A percentile compares a stretch with the other conserved stretches of the same genome.
Conservation (phyloP, 1,140 invertebrate species). For the Caenorhabditis elegans region DNA sequence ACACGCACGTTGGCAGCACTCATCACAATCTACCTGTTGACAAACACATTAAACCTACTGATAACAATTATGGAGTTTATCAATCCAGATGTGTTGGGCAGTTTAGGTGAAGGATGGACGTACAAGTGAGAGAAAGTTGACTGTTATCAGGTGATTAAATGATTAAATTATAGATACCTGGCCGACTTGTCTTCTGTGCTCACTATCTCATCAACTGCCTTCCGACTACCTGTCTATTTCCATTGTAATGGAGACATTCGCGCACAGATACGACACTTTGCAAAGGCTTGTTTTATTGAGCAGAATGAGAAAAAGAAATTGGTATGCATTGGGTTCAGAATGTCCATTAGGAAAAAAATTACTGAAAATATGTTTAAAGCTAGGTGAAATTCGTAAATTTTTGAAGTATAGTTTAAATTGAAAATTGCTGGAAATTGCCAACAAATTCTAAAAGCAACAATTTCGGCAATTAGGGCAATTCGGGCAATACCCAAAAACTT, state of each 20-base stretch:
- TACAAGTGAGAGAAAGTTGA: not conserved
- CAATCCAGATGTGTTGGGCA: not conserved
- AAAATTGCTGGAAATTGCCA: no score
- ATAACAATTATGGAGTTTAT: slow-evolving; percentile 42
- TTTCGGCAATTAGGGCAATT: no score
- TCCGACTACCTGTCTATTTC: slow-evolving; percentile 29
- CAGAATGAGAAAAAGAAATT: slow-evolving; percentile 26
- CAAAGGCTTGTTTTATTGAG: not conserved
- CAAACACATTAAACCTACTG: slow-evolving; percentile 36
- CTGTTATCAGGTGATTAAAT: not conserved
- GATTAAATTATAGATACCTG: slow-evolving; percentile 31
- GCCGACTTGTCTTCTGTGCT: slow-evolving; percentile 37
- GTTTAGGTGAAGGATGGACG: slow-evolving; percentile 28
- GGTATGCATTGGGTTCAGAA: not conserved
- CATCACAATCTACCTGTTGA: slow-evolving; percentile 35
- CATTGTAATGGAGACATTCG: slow-evolving; percentile 18
- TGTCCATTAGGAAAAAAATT: not conserved
- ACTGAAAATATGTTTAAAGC: no score
- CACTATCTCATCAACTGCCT: slow-evolving; percentile 28
- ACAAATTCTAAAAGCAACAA: no score
- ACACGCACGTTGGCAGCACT: slow-evolving; percentile 38
- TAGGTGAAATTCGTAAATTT: no score
- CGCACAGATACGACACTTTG: slow-evolving; percentile 12
- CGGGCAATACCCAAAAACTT: no score
- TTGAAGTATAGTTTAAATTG: no score